Evolutionary conservation across 2,113 vertebrate genomes (phyloP).

Genomic region (Parus major): DNA sequence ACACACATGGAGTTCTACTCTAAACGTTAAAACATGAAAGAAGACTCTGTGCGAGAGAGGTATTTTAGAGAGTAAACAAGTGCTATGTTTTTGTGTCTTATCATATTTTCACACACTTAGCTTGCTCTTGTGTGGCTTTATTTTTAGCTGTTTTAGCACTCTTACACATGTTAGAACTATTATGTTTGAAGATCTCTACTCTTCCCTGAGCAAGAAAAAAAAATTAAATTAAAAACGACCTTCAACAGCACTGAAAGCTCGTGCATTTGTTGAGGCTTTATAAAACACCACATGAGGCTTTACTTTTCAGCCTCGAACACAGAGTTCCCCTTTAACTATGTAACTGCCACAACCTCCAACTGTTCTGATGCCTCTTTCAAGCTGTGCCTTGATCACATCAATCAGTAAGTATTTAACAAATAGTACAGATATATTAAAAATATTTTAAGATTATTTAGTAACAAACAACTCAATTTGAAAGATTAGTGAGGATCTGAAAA

Average conservation of each 20-base stretch:
- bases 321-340: background rate
- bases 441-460: background rate
- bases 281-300: background rate
- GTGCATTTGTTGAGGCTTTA: background rate
- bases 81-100: background rate
- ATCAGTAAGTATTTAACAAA: background rate
- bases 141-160: background rate
- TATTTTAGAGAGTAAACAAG: background rate
- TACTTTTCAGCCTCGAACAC: background rate
- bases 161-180: background rate
- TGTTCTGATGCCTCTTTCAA: background rate
- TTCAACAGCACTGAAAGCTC: background rate
- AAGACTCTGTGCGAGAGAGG: too few relatives aligned
- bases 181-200: background rate
- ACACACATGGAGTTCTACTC: background rate
- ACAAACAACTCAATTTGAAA: background rate
- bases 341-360: background rate
- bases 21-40: background rate
- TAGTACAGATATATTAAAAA: background rate
- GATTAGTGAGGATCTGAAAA: background rate
- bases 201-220: background rate
- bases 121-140: background rate
- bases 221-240: background rate
- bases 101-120: background rate
- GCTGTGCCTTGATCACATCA: background rate